Evolutionary conservation across 2,797 vertebrate genomes (phyloP).

Genomic region (Furcifer pardalis): DNA sequence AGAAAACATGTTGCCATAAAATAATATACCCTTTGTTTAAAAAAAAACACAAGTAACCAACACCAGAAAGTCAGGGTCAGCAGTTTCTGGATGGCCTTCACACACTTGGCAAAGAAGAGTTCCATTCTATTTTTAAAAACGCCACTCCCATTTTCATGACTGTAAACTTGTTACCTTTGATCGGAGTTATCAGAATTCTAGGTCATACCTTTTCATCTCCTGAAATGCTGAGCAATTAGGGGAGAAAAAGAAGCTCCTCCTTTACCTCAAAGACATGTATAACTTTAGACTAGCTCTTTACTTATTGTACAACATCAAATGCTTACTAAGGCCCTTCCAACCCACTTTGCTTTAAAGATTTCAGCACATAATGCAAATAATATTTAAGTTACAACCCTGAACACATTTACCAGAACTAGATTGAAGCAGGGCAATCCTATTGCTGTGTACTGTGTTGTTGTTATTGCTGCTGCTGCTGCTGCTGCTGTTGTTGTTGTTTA

Average conservation of each 20-base stretch:
- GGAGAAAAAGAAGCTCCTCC: neutral
- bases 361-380: neutral
- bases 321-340: neutral
- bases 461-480: too few relatives aligned
- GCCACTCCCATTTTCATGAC: neutral
- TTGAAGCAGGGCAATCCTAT: neutral
- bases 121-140: neutral
- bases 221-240: neutral
- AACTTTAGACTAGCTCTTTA: neutral
- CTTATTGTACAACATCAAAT: neutral
- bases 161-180: neutral
- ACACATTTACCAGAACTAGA: neutral
- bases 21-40: neutral
- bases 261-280: neutral
- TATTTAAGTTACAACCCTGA: neutral
- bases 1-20: neutral
- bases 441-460: too few relatives aligned
- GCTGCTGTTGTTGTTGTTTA: too few relatives aligned
- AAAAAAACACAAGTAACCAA: neutral
- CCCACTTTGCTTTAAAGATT: neutral
- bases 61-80: neutral
- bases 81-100: neutral
- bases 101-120: neutral
- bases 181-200: neutral
- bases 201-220: neutral